Evolutionary conservation across 2,113 vertebrate genomes (phyloP).

Genomic region (Panurus biarmicus): DNA sequence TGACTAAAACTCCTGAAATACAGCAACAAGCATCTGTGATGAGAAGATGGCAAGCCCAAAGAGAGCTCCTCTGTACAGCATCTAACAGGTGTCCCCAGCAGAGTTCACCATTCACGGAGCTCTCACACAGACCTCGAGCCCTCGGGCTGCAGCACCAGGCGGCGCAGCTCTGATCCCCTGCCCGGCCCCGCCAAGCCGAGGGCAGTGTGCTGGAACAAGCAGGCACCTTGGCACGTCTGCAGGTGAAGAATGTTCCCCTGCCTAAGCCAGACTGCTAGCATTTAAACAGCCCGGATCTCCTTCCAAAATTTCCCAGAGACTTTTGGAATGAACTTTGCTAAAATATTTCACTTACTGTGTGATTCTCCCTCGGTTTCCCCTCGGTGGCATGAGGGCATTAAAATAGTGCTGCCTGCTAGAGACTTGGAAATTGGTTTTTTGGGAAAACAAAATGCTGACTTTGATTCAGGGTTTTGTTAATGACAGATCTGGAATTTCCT

Average conservation of each 20-base stretch:
- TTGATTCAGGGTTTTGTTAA: not conserved
- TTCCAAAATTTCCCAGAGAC: not conserved
- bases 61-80: accelerated
- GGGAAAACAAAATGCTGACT: not conserved
- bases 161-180: too few relatives aligned
- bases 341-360: not conserved
- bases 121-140: too few relatives aligned
- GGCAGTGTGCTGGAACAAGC: not conserved
- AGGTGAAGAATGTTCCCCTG: not conserved
- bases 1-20: not conserved
- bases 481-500: not conserved
- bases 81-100: not conserved
- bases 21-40: not conserved
- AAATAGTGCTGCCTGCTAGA: not conserved
- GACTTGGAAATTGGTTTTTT: not conserved
- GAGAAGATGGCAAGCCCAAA: not conserved
- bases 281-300: not conserved
- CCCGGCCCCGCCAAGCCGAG: not conserved
- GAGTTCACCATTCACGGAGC: too few relatives aligned
- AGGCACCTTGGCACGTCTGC: not conserved
- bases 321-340: not conserved
- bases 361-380: not conserved
- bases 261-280: not conserved
- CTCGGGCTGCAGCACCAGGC: too few relatives aligned
- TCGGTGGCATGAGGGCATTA: not conserved